Evolutionary conservation across 2,888 invertebrate species (phyloP).

Genomic region (Apantesis nais): DNA sequence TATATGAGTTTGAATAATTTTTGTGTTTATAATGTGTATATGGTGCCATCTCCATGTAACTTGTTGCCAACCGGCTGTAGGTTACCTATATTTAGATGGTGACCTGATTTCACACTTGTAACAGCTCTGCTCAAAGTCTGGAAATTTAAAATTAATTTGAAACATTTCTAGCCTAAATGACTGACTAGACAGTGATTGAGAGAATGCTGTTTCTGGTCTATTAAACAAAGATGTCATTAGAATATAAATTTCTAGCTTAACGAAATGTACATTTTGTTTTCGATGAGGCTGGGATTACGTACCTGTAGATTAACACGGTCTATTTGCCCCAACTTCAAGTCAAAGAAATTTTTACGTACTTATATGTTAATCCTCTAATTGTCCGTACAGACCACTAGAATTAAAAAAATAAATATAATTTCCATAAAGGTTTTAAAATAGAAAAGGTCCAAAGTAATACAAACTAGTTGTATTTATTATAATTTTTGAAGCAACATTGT

Average conservation of each 20-base stretch:
- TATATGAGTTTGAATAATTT: not conserved
- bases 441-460: not conserved
- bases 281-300: not conserved
- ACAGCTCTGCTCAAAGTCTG: conserved; percentile 27
- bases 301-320: not conserved
- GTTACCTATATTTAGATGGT: conserved; percentile 49
- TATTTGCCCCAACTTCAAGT: not conserved
- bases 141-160: conserved; percentile 35
- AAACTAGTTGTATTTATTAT: not conserved
- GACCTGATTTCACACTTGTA: conserved; percentile 47
- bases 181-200: conserved; percentile 10
- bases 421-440: no score
- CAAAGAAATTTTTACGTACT: no score
- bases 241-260: not conserved
- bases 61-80: conserved; percentile 40
- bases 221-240: not conserved
- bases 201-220: not conserved
- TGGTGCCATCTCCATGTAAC: conserved; percentile 12
- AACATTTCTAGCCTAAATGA: conserved; percentile 13
- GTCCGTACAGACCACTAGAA: no score
- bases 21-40: not conserved
- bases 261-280: not conserved
- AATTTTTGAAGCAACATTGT: not conserved
- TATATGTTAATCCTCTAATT: no score
- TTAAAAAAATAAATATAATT: no score